Conservation (phyloP, 1,140 invertebrate species). For the Neodiprion fabricii region DNA sequence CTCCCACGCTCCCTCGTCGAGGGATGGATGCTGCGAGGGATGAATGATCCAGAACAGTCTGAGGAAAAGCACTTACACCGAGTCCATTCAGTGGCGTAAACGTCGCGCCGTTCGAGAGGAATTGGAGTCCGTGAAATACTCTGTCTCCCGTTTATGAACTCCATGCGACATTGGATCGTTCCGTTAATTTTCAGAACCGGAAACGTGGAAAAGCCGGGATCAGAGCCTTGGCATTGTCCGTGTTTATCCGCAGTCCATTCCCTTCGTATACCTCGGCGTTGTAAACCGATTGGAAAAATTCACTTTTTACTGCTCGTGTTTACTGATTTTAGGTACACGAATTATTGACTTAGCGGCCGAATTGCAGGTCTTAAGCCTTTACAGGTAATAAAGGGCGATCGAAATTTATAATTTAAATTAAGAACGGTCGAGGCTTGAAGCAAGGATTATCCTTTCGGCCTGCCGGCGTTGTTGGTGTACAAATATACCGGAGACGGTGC, state of each 20-base stretch:
- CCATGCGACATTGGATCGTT: no score
- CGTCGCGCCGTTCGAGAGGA: no score
- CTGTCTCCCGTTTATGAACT: no score
- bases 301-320: neutral
- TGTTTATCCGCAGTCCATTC: neutral
- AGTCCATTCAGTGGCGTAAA: neutral
- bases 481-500: no score
- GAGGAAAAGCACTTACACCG: neutral
- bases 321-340: neutral
- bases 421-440: neutral
- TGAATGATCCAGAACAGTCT: neutral
- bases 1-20: slow-evolving; percentile 46
- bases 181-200: no score
- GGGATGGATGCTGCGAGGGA: slow-evolving; percentile 7
- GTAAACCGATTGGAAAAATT: neutral
- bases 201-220: no score
- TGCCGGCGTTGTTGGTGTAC: neutral
- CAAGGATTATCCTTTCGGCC: neutral
- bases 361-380: neutral
- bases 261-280: no score
- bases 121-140: no score
- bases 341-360: neutral
- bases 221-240: neutral
- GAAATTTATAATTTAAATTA: slow-evolving; percentile 4
- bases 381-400: neutral